These are phyloP conservation scores for Helicoverpa zea DNA, from an alignment of 1,140 invertebrate genomes.

Conservation along the genomic window DNA sequence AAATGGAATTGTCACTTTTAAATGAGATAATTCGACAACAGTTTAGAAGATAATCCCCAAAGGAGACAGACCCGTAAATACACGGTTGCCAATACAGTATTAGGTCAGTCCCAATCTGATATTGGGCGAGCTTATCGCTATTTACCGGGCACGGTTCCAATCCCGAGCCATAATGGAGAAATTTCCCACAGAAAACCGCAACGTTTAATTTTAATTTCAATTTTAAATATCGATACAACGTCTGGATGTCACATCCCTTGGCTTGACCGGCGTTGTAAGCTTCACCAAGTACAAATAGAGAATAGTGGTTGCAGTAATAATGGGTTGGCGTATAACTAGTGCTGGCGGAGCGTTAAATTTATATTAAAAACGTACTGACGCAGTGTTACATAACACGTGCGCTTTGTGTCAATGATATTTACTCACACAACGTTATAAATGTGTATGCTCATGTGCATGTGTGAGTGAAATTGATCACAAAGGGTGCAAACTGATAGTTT, in stretches of 20 bases:
- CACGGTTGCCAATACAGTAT: constrained; percentile 29
- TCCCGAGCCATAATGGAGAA: constrained; percentile 32
- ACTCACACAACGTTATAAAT: constrained; percentile 9
- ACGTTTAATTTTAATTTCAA: constrained; percentile 36
- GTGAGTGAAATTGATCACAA: constrained; percentile 29
- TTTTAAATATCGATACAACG: constrained; percentile 51
- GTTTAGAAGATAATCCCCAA: constrained; percentile 32
- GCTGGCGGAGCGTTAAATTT: constrained; percentile 71
- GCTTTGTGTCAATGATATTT: constrained; percentile 35
- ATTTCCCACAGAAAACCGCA: constrained; percentile 36
- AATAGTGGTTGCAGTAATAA: constrained; percentile 74
- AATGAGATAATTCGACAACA: background rate
- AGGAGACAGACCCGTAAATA: constrained; percentile 29
- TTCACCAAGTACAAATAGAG: constrained; percentile 75
- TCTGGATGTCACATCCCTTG: constrained; percentile 51
- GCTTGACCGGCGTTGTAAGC: constrained; percentile 62
- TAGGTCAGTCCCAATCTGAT: constrained; percentile 40
- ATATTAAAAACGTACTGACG: constrained; percentile 69
- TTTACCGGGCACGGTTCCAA: constrained; percentile 36
- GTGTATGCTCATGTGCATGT: constrained; percentile 7
- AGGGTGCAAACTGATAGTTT: constrained; percentile 15
- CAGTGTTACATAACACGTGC: constrained; percentile 37
- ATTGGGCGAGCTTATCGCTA: constrained; percentile 31
- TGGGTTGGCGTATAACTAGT: constrained; percentile 59
- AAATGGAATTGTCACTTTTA: too few species aligned